Base-by-base conservation (phyloP, 2,888 invertebrate genomes). In the Ptilodon capucinus region DNA sequence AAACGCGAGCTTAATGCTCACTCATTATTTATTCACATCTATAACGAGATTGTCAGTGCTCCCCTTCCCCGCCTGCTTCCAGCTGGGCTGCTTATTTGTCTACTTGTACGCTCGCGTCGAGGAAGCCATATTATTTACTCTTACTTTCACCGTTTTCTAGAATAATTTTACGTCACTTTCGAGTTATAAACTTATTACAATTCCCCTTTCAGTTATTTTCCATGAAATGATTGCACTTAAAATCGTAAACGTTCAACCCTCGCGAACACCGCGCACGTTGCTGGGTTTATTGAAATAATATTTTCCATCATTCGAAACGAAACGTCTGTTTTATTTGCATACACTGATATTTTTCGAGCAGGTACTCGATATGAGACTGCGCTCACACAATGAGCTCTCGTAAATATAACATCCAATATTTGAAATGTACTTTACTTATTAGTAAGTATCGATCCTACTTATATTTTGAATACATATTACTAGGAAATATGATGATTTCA, bases 11-110 rank as follows among this genome's bases (percentile, higher is more conserved):
- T 84, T 84, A 85, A 85, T 86, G 86, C 84, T 81, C 75, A 81
- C 84, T 86, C 84, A 88, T 89, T 89, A 87, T 88, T 90, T 88
- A 90, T 90, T 90, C 86, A 90, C 86, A 81, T 86, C 82, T 84
- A 81, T 87, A 87, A 87, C 86, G 85, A 86, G 84, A 87, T 89
- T 87, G 85, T 84, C 85, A 82, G 86, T 79, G 79, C 79, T 80
- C 81, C 80, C 82, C 65, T 74, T 74, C 68, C 66, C 73, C 71
- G 61, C 63, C 52, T 43, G 57, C 71, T 60, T 58, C 65, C 72
- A 70, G 66, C 77, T 74, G 64, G 64, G 61, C 76, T 69, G 74
- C 74, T 80, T 78, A 79, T 79, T 84, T 81, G 51, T 73, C 58
- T 61, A 65, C 75, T 73, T 64, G 58, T 64, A 68, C 60, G 57